Conservation (phyloP, 2,888 invertebrate genomes). For the Pheosia tremula region DNA sequence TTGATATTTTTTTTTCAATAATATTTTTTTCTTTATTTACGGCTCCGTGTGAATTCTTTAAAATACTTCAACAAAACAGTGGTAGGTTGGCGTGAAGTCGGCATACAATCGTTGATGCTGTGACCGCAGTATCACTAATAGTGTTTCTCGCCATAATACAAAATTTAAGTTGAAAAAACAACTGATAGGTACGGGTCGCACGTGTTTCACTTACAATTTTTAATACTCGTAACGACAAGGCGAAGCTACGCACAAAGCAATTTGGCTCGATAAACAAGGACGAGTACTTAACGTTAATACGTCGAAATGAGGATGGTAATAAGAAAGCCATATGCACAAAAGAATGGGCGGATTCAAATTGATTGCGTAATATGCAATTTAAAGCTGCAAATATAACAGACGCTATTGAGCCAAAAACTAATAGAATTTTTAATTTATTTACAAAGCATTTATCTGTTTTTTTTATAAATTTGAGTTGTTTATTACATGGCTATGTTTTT, state of each 20-base stretch:
- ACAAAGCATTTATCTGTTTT: too few relatives aligned
- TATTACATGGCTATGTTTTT: too few relatives aligned
- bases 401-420: too few relatives aligned
- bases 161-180: constrained; percentile 36
- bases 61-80: neutral
- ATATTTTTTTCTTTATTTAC: too few relatives aligned
- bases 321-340: constrained; percentile 12
- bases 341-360: too few relatives aligned
- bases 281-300: constrained; percentile 41
- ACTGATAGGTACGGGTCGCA: constrained; percentile 48
- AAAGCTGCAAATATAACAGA: neutral
- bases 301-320: constrained; percentile 28
- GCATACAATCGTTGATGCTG: neutral
- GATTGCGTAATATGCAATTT: constrained; percentile 27
- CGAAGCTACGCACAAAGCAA: constrained; percentile 47
- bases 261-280: constrained; percentile 46
- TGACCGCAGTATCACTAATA: constrained; percentile 5
- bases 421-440: too few relatives aligned
- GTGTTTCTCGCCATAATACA: neutral
- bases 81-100: neutral
- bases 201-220: constrained; percentile 54
- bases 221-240: constrained; percentile 58
- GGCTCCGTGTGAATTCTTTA: too few relatives aligned
- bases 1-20: too few relatives aligned
- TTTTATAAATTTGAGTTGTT: too few relatives aligned